Base-by-base conservation (phyloP, 2,888 invertebrate species). In the Allacma fusca region DNA sequence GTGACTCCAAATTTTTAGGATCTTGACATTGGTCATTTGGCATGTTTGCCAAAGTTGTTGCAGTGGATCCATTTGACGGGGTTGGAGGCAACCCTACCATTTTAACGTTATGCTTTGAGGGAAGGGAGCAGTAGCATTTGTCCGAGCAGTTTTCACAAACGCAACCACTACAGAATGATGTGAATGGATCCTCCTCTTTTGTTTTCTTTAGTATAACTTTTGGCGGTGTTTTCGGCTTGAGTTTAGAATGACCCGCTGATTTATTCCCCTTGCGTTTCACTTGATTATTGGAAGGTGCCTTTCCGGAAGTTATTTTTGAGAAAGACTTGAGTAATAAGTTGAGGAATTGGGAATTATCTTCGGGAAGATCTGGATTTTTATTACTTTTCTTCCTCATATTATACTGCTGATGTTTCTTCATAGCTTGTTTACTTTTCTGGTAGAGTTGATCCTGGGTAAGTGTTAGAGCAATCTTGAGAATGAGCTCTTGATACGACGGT, bases 371-470 rank as follows among this genome's bases (percentile, higher is more conserved):
- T 21, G 64, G 73, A 21, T 68, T 65, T 68, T 44, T 67, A 69
- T 74, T 26, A 13, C 59, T n/a, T 29, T 81, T 80, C 59, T 81
- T 81, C 23, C 79, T 64, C 24, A 71, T 23, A n/a, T 79, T 76
- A 44, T 80, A 75, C 43, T 80, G 79, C 86, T 91, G 92, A 84
- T 94, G 94, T 75, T 94, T 90, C 79, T 93, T 90, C 95, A 96
- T 95, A 80, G 95, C 95, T 79, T 92, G 92, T 87, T 95, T 95
- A 81, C 95, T 94, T 85, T 94, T 91, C 86, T 94, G 93, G 86
- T 94, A 96, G 80, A 96, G 89, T 87, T 96, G 95, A 85, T 96
- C 95, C 88, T 95, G 94, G n/a, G 95, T 95, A 78, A 96, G 87
- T 0, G 95, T 95, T 0, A 95, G 91, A 1, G 95, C 94, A 81